Conservation (phyloP, 2,113 vertebrate species). For the Sialia sialis region DNA sequence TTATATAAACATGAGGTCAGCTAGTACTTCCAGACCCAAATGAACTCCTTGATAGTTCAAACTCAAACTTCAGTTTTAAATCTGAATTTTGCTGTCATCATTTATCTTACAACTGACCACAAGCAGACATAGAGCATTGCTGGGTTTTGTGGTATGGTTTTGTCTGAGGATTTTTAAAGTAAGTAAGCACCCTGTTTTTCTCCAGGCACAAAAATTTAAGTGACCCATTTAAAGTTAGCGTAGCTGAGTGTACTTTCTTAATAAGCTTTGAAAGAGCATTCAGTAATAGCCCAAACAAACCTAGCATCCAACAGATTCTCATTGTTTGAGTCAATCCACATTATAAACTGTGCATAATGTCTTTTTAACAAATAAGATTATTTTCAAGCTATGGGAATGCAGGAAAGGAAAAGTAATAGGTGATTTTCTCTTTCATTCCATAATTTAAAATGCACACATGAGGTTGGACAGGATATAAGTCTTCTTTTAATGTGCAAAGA, state of each 20-base stretch:
- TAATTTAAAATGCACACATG: conserved; percentile 3
- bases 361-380: neutral
- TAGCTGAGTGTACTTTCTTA: neutral
- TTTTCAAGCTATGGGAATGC: neutral
- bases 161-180: conserved; percentile 13
- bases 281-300: conserved; percentile 43
- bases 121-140: neutral
- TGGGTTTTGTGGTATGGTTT: conserved; percentile 19
- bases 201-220: conserved; percentile 28
- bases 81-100: conserved; percentile 31
- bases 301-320: conserved; percentile 31
- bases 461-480: neutral
- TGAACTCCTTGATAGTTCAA: conserved; percentile 52
- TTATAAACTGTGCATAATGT: neutral
- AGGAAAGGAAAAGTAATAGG: neutral
- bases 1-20: conserved; percentile 56
- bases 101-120: conserved; percentile 27
- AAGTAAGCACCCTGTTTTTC: neutral
- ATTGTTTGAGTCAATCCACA: conserved; percentile 41
- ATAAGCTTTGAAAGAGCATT: conserved; percentile 29
- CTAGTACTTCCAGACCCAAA: conserved; percentile 31
- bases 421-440: neutral
- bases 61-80: conserved; percentile 24
- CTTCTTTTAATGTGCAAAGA: conserved; percentile 10
- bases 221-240: conserved; percentile 21